These are phyloP conservation scores for Himalopsyche anomala DNA, from an alignment of 2,888 invertebrate species.

Conservation along the genomic window DNA sequence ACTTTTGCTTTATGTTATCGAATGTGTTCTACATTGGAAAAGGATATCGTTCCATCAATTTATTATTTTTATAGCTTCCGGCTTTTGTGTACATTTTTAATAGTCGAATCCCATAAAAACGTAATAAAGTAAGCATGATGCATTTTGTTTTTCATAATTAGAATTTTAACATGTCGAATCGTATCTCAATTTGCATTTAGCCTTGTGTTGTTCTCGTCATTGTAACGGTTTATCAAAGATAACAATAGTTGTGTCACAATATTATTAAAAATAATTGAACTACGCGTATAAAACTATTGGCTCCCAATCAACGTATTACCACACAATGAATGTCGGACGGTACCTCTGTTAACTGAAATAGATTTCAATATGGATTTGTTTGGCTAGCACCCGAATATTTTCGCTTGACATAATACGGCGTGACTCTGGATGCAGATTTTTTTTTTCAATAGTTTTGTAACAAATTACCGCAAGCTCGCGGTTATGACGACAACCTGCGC, in stretches of 20 bases:
- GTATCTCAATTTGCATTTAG: not conserved
- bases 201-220: not conserved
- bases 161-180: too few species aligned
- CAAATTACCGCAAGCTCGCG: constrained; percentile 15
- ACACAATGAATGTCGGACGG: constrained; percentile 60
- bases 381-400: constrained; percentile 47
- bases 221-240: not conserved
- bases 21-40: too few species aligned
- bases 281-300: constrained; percentile 55
- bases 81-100: too few species aligned
- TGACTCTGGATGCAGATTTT: constrained; percentile 32
- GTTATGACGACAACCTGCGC: not conserved
- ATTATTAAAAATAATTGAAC: constrained; percentile 29
- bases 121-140: too few species aligned
- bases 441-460: constrained; percentile 8
- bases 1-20: too few species aligned
- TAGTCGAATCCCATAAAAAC: too few species aligned
- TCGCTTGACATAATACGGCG: constrained; percentile 32
- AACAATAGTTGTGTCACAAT: constrained; percentile 45
- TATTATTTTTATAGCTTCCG: too few species aligned
- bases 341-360: constrained; percentile 55
- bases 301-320: constrained; percentile 61
- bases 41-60: too few species aligned
- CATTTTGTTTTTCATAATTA: too few species aligned
- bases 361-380: constrained; percentile 46